A percentile compares a stretch with the other conserved stretches of the same genome.
Evolutionary conservation across 2,888 invertebrate species (phyloP).

Genomic region (Leptinotarsa haldemani): DNA sequence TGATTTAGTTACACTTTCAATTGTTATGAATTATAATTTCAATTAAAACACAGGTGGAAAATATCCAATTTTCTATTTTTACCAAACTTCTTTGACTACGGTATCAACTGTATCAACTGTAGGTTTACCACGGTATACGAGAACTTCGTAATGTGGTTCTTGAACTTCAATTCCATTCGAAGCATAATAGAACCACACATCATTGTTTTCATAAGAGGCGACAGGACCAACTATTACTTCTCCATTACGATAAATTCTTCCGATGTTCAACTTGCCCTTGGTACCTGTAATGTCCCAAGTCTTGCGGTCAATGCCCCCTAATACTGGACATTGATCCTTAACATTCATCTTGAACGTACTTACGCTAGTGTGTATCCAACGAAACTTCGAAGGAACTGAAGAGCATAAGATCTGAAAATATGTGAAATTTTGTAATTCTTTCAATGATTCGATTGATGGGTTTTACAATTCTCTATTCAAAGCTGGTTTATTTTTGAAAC

Average conservation of each 20-base stretch:
- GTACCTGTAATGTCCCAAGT: not conserved
- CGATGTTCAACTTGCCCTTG: not conserved
- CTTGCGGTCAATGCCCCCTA: not conserved
- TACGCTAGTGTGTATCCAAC: constrained; percentile 18
- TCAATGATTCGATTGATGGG: too few relatives aligned
- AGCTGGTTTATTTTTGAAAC: too few relatives aligned
- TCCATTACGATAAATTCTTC: not conserved
- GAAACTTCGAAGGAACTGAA: not conserved
- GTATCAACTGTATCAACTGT: not conserved
- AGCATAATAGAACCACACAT: not conserved
- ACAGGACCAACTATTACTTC: not conserved
- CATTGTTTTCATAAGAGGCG: not conserved
- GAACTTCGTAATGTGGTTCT: not conserved
- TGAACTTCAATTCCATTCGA: not conserved
- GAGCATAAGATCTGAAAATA: constrained; percentile 27
- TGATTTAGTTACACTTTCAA: too few relatives aligned
- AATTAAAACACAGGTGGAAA: too few relatives aligned
- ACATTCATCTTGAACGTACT: not conserved
- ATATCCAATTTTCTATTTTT: not conserved
- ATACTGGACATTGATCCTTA: constrained; percentile 2
- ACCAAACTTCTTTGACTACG: not conserved
- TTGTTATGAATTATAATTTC: too few relatives aligned
- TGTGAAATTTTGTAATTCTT: too few relatives aligned
- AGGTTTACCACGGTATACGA: not conserved
- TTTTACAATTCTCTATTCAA: too few relatives aligned